These are phyloP conservation scores for Arenaria interpres DNA, from an alignment of 2,113 vertebrate species.

Conservation along the genomic window DNA sequence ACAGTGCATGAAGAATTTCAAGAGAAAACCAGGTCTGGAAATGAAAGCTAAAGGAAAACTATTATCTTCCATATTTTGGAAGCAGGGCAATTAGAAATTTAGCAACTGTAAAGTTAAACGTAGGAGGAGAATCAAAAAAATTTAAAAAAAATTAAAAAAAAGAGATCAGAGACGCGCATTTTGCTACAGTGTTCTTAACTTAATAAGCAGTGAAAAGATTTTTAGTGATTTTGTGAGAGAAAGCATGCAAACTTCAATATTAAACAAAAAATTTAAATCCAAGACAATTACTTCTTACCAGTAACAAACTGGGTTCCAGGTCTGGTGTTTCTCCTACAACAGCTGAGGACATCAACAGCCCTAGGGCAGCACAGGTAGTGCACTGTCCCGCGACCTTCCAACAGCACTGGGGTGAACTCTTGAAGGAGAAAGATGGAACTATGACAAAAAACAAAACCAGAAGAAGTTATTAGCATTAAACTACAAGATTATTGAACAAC, in stretches of 20 bases:
- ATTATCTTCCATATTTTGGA: not conserved
- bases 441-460: not conserved
- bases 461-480: not conserved
- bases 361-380: constrained; percentile 44
- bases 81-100: not conserved
- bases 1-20: not conserved
- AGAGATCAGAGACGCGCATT: not conserved
- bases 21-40: not conserved
- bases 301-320: constrained; percentile 64
- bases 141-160: too few species aligned
- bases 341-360: constrained; percentile 69
- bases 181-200: not conserved
- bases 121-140: not conserved
- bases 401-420: not conserved
- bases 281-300: constrained; percentile 33
- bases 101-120: not conserved
- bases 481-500: too few species aligned
- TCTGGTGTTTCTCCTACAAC: constrained; percentile 48
- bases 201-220: not conserved
- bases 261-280: not conserved
- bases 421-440: constrained; percentile 9
- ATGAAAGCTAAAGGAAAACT: not conserved
- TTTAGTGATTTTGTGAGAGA: not conserved
- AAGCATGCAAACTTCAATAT: not conserved
- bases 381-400: not conserved